Conservation (phyloP, 23 tunicate species). For the Ascidia mentula region DNA sequence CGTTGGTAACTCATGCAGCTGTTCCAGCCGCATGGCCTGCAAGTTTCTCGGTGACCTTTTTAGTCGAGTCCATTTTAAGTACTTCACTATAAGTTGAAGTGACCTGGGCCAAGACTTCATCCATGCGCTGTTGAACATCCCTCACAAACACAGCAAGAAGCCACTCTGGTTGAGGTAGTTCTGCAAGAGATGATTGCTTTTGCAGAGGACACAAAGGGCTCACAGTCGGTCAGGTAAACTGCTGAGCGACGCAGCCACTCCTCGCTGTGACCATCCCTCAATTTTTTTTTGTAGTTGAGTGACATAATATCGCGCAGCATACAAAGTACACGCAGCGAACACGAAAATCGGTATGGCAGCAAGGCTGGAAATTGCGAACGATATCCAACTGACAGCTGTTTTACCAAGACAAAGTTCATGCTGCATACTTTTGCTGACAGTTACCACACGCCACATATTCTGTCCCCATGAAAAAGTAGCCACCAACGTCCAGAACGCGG, state of each 20-base stretch:
- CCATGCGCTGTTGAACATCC: constrained; percentile 16
- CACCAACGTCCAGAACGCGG: too few relatives aligned
- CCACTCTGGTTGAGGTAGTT: constrained; percentile 19
- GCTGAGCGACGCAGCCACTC: not conserved
- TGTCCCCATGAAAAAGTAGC: too few relatives aligned
- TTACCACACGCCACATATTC: too few relatives aligned
- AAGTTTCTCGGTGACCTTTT: constrained; percentile 10
- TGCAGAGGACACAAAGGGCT: not conserved
- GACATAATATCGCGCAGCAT: constrained; percentile 12
- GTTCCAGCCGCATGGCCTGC: constrained; percentile 16
- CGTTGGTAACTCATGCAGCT: constrained; percentile 32
- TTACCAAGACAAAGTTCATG: too few relatives aligned
- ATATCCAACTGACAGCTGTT: too few relatives aligned
- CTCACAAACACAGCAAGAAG: constrained; percentile 8
- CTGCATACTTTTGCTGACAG: too few relatives aligned
- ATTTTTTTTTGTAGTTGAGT: constrained; percentile 4
- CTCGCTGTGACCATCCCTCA: constrained; percentile 7
- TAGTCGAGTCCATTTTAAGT: constrained; percentile 49
- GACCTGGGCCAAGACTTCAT: constrained; percentile 13
- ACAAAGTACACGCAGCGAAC: not conserved
- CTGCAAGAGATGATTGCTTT: not conserved
- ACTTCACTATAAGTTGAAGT: constrained; percentile 29
- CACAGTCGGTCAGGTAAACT: constrained; percentile 2
- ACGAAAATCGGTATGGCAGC: not conserved
- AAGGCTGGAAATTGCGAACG: too few relatives aligned